phyloP scores from a whole-genome alignment of 2,888 invertebrate genomes.

The Ischnura elegans region DNA sequence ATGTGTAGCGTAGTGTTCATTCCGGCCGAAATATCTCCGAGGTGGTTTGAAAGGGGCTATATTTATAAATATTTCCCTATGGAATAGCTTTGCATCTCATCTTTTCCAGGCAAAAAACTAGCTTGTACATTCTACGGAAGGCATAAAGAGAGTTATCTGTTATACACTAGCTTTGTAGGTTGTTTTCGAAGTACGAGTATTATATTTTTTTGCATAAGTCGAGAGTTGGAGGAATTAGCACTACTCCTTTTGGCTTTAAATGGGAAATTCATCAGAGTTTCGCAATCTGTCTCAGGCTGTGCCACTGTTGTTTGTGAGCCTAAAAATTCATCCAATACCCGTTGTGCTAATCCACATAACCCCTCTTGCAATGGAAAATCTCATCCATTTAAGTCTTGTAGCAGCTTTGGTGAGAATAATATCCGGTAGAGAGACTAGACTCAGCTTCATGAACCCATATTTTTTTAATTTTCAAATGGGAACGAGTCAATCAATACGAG shows the following conservation, averaged over 20 bases:
- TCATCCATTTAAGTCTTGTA: not conserved
- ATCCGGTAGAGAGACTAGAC: too few relatives aligned
- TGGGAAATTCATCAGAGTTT: not conserved
- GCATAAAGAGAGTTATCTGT: not conserved
- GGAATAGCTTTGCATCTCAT: too few relatives aligned
- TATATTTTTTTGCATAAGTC: not conserved
- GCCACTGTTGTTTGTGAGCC: too few relatives aligned
- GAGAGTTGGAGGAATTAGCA: not conserved
- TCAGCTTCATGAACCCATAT: too few relatives aligned
- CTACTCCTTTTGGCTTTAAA: not conserved
- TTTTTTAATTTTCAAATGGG: not conserved
- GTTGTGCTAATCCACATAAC: not conserved
- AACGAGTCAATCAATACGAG: not conserved
- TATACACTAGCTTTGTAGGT: not conserved
- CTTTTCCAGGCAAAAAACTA: too few relatives aligned
- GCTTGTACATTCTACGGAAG: not conserved
- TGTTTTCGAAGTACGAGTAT: not conserved
- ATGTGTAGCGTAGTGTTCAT: too few relatives aligned
- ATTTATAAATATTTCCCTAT: too few relatives aligned
- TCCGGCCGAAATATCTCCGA: too few relatives aligned
- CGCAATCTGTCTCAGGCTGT: not conserved
- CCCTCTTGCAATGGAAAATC: not conserved
- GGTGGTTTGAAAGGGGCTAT: too few relatives aligned
- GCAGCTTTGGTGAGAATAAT: too few relatives aligned
- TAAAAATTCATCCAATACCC: not conserved